Percentiles rank a stretch among this genome's conserved stretches.
Conservation (phyloP, 1,140 invertebrate species). For the Phymastichus coffea region DNA sequence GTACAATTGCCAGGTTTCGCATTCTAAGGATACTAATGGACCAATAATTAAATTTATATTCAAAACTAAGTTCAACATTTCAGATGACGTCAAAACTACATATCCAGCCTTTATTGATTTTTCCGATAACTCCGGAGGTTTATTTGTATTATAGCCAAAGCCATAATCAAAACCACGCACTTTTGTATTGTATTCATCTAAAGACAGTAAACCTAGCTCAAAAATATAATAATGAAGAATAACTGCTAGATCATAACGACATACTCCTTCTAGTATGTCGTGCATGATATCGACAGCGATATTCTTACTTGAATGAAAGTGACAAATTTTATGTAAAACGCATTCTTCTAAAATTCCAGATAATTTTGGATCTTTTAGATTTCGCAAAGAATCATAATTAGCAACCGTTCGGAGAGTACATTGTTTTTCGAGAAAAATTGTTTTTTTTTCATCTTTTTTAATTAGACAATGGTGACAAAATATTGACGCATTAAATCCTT, state of each 20-base stretch:
- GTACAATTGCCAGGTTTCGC: neutral
- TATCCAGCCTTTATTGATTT: slow-evolving; percentile 32
- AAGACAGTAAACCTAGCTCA: slow-evolving; percentile 36
- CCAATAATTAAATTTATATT: slow-evolving; percentile 4
- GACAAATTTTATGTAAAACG: slow-evolving; percentile 37
- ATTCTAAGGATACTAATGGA: neutral
- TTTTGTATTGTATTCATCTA: slow-evolving; percentile 21
- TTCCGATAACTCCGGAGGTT: slow-evolving; percentile 17
- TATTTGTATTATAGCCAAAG: slow-evolving; percentile 11
- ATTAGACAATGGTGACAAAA: too few relatives aligned
- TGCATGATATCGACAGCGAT: too few relatives aligned
- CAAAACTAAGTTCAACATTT: slow-evolving; percentile 30
- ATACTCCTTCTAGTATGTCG: too few relatives aligned
- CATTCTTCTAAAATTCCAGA: slow-evolving; percentile 43
- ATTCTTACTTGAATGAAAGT: slow-evolving; percentile 47
- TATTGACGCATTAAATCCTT: too few relatives aligned
- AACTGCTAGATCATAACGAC: slow-evolving; percentile 42
- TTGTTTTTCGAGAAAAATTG: too few relatives aligned
- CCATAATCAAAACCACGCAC: slow-evolving; percentile 17
- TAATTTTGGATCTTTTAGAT: too few relatives aligned
- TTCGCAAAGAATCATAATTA: too few relatives aligned
- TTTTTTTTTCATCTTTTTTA: too few relatives aligned
- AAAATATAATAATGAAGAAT: slow-evolving; percentile 39
- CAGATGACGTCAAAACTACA: slow-evolving; percentile 36
- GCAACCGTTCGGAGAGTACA: too few relatives aligned